A percentile compares a stretch with the other conserved stretches of the same genome.
Conservation (phyloP, 2,113 vertebrate genomes). For the Phasianus colchicus region DNA sequence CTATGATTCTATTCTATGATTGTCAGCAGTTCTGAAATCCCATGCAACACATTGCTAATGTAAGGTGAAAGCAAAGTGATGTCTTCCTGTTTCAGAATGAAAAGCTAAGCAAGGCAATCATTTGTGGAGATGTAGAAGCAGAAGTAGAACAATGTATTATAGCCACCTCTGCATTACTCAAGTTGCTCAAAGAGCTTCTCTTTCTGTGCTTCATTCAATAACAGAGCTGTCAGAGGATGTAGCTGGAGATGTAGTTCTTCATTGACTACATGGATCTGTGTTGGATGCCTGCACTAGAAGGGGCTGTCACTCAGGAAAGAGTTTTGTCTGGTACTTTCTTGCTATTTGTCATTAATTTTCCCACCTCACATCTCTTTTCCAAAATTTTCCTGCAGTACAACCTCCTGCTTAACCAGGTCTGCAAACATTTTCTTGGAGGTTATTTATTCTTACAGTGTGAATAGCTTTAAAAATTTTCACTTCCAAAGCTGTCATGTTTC, state of each 20-base stretch:
- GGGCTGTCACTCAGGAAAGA: not conserved
- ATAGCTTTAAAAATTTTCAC: not conserved
- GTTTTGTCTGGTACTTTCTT: not conserved
- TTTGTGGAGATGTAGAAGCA: not conserved
- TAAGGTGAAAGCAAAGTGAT: not conserved
- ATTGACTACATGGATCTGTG: not conserved
- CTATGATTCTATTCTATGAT: too few species aligned
- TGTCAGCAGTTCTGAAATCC: not conserved
- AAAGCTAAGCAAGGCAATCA: not conserved
- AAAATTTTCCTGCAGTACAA: not conserved
- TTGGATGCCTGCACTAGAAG: not conserved
- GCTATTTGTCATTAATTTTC: not conserved
- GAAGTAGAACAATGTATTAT: not conserved
- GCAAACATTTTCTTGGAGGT: not conserved
- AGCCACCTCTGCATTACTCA: not conserved
- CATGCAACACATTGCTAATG: not conserved
- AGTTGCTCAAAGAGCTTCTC: not conserved
- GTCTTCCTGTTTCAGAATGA: not conserved
- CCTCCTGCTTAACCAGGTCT: not conserved
- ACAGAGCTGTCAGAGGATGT: not conserved
- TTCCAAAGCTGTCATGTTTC: not conserved
- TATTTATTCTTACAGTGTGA: not conserved
- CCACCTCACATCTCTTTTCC: not conserved
- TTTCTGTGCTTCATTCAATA: not conserved
- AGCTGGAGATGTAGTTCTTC: not conserved